Base-by-base conservation (phyloP, 2,113 vertebrate species). In the Pachycephala philippinensis region DNA sequence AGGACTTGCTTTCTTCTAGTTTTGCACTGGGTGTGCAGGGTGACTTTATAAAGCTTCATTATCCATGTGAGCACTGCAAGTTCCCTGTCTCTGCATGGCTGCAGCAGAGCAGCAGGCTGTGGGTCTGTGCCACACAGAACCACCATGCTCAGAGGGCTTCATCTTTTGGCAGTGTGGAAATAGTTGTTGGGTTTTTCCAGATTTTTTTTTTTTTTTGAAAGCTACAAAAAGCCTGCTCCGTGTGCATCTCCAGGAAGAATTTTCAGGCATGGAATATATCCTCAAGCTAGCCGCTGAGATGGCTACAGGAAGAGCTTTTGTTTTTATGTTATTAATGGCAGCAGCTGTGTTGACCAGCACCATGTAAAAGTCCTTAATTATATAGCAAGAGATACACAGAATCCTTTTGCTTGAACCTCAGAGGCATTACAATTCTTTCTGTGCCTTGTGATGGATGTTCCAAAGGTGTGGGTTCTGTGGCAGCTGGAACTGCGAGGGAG, bases 11-110 rank as follows among this genome's bases (percentile, higher is more conserved):
- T 63, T 7, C 23, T 44, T 37, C 27, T 39, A 2, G 20, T 56
- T 60, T 49, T 37, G n/a, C 31, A 2, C 7, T 0, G 1, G 1
- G 11, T 15, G 3, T 33, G 17, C 10, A 15, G 35, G 8, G 19
- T 39, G 68, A 31, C 40, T 27, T 42, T 35, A 6, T n/a, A 10
- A 7, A 61, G 21, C 31, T n/a, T 47, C 9, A 0, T 37, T 26
- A 18, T 69, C 54, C 26, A 1, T 40, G 40, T 69, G n/a, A 40
- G n/a, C 47, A 31, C 26, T n/a, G n/a, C 47, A 49, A 35, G 26
- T 61, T 83, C 18, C 7, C 30, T 3, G 2, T 19, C 26, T 11
- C 44, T 39, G 45, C 35, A 3, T 24, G 27, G 28, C 22, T 59
- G 71, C 83, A 68, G 83, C 71, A 66, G 94, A 89, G 87, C 77